Base-by-base conservation (phyloP, 2,113 vertebrate genomes). In the Neotoma lepida region DNA sequence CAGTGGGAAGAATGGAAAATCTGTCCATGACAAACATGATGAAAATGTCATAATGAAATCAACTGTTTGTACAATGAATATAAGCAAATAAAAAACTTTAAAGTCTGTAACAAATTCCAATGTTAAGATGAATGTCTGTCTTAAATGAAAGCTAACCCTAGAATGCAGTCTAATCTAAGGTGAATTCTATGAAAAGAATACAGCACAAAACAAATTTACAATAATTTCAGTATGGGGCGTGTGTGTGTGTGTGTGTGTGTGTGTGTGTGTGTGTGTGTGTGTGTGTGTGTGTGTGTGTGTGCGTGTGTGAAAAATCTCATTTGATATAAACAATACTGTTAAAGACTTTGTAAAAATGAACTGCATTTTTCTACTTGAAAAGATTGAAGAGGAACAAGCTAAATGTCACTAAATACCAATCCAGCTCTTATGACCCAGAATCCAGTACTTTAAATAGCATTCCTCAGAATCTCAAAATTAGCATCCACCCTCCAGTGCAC, bases 141-240 rank as follows among this genome's bases (percentile, higher is more conserved):
- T 68, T 89, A 95, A 84, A 89, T 82, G 35, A 10, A 92, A 91
- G 80, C 26, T 93, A 71, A 17, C 64, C 68, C 86, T 91, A 88
- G 14, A 85, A 88, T 64, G 8, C 54, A 2, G 44, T 66, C 68
- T 54, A 20, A 86, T n/a, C 66, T 71, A 88, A 74, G 70, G 28
- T 41, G 49, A 82, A 84, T 71, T 90, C 66, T 84, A n/a, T 73
- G 61, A 93, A 82, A 88, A 88, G 9, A 92, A 35, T 71, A 13
- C 70, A 86, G 35, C 44, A 85, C 0, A 68, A 85, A 30, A 58
- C 54, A 93, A 80, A 78, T 64, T 91, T 64, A 71, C 0, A 80
- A 70, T 74, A 22, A 73, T 90, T 63, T 94, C 70, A 64, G 46
- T 77, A 77, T 51, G 5, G 30, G n/a, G n/a, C n/a, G n/a, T 51